Base-by-base conservation (phyloP, 1,140 invertebrate species). In the Amphibalanus amphitrite region DNA sequence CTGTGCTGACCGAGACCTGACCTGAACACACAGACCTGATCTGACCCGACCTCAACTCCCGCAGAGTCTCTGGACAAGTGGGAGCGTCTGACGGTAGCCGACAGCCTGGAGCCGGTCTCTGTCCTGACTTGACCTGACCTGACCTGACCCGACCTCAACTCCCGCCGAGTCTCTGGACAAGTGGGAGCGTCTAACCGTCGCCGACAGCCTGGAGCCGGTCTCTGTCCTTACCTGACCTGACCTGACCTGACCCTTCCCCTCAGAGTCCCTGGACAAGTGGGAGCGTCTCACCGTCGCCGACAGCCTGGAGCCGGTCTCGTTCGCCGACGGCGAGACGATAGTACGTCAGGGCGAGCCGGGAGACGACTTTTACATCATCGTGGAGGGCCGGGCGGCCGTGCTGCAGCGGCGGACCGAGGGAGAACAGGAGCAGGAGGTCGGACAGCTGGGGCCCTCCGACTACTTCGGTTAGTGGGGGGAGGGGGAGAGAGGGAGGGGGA, bases 351-450 rank as follows among this genome's bases (percentile, higher is more conserved):
- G 97, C 30, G 93, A 97, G 78, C 92, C 93, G 23, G 97, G 97
- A 26, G 95, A 99, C 80, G 97, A 99, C 81, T 99, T 99, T 82
- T 99, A 97, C 80, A 99, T 99, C 72, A 99, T 99, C 76, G 90
- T 97, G 64, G 97, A 99, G 82, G 97, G 95, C 70, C 87, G 86
- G 28, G 97, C 97, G 38, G 88, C 94, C 71, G 97, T 99, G 33
- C 85, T 97, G 75, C 97, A 98, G 80, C 90, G 91, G 78, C 85
- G 92, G 73, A 85, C 86, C 68, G 91, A 94, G 76, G 89, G 90
- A 70, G 92, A 92, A 74, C 89, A 92, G 75, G 85, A 88, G 68
- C 88, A 93, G 40, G 94, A 98, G 84, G 97, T 99, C 73, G 96
- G 97, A 25, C 86, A 93, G 75, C 85, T 99, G 69, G 94, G 93